These are phyloP conservation scores for Drosophila albomicans DNA, from an alignment of 1,140 invertebrate genomes.

Conservation along the genomic window DNA sequence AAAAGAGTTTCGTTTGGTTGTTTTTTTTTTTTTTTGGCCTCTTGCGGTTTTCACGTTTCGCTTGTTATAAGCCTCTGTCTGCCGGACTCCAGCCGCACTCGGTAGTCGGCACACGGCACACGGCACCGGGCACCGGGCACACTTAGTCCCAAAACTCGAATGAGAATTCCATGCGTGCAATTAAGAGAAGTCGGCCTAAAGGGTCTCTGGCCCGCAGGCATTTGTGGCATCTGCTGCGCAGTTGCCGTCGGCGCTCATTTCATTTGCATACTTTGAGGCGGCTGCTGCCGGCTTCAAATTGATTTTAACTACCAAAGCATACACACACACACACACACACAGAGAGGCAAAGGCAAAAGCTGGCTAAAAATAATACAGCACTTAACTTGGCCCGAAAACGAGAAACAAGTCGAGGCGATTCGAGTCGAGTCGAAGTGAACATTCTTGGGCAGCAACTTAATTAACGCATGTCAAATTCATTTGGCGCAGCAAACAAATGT, in stretches of 20 bases:
- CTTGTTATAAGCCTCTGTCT: conserved; percentile 32
- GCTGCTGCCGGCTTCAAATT: conserved; percentile 23
- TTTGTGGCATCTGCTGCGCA: conserved; percentile 41
- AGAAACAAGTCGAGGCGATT: too few species aligned
- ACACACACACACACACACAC: background rate
- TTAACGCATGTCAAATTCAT: conserved; percentile 75
- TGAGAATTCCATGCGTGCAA: conserved; percentile 60
- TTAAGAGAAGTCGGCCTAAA: conserved; percentile 53
- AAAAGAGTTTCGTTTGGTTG: conserved; percentile 30
- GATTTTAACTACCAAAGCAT: conserved; percentile 29
- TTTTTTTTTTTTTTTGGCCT: conserved; percentile 21
- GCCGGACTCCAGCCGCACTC: conserved; percentile 6
- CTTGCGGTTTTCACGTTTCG: conserved; percentile 53
- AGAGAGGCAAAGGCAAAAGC: background rate
- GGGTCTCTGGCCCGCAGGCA: conserved; percentile 27
- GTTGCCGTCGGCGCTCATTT: conserved; percentile 49
- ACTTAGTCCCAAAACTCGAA: conserved; percentile 1
- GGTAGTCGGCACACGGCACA: background rate
- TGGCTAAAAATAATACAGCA: conserved; percentile 34
- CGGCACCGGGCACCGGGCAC: background rate
- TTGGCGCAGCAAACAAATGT: conserved; percentile 47
- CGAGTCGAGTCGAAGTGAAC: too few species aligned
- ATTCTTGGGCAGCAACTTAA: conserved; percentile 57
- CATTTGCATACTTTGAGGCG: conserved; percentile 67
- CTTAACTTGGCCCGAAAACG: conserved; percentile 13